phyloP scores from a whole-genome alignment of 2,888 invertebrate genomes.

The Luperina testacea region DNA sequence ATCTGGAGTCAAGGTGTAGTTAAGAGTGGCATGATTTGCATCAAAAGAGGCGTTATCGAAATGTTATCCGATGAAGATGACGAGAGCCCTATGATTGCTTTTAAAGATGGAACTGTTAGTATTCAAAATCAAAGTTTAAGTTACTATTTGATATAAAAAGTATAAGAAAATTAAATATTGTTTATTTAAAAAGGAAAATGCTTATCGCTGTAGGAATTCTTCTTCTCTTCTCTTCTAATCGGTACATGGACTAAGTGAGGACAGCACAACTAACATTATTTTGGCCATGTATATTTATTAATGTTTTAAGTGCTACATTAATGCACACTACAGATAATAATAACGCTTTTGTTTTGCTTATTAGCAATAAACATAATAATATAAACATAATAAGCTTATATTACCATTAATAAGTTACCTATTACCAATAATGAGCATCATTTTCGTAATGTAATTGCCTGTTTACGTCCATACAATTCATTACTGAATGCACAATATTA shows the following conservation, averaged over 20 bases:
- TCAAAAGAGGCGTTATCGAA: constrained; percentile 87
- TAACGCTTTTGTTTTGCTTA: not conserved
- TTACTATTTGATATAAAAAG: not conserved
- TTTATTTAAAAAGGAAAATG: too few relatives aligned
- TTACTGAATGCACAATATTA: not conserved
- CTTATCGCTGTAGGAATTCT: too few relatives aligned
- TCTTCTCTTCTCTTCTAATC: not conserved
- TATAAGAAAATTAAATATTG: not conserved
- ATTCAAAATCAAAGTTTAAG: not conserved
- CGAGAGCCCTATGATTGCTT: constrained; percentile 89
- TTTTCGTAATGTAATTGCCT: constrained; percentile 1
- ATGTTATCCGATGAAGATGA: constrained; percentile 89
- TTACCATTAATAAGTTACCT: not conserved
- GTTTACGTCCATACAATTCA: not conserved
- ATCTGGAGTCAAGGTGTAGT: constrained; percentile 87
- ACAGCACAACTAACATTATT: not conserved
- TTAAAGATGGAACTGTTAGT: constrained; percentile 86
- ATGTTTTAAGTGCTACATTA: not conserved
- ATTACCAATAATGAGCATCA: not conserved
- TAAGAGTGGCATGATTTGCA: constrained; percentile 84
- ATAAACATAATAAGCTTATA: not conserved
- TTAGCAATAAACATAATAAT: too few relatives aligned
- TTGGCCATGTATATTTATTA: not conserved
- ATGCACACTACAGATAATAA: not conserved
- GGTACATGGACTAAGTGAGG: not conserved